phyloP scores from a whole-genome alignment of 37 sponge, comb jelly and placozoan genomes.

The Axinella damicornis region DNA sequence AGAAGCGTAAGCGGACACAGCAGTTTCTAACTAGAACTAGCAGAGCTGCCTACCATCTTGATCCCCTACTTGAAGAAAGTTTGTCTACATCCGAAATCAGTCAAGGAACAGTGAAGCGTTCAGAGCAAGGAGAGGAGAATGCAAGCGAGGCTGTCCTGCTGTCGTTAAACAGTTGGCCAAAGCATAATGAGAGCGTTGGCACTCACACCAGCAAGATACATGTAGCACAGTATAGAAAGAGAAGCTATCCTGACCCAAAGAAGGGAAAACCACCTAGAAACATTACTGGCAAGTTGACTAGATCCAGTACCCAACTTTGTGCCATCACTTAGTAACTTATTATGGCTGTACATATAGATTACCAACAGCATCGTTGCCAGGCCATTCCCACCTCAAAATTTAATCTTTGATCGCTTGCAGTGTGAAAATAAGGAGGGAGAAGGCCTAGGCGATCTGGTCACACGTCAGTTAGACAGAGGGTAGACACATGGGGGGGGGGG shows the following conservation, averaged over 20 bases:
- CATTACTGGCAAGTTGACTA: slow-evolving; percentile 13
- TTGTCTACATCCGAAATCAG: slow-evolving; percentile 1
- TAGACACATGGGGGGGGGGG: no score
- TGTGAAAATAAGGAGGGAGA: no score
- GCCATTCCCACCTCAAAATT: no score
- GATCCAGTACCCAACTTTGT: no score
- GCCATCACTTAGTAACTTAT: no score
- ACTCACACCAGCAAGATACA: slow-evolving; percentile 4
- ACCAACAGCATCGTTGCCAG: no score
- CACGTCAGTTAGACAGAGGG: no score
- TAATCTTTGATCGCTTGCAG: no score
- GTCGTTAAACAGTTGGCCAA: not conserved
- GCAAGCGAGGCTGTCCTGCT: slow-evolving; percentile 14
- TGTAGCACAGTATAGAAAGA: not conserved
- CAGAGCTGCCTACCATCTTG: slow-evolving; percentile 10
- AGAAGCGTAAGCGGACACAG: not conserved
- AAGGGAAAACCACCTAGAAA: slow-evolving; percentile 5
- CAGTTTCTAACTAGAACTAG: not conserved
- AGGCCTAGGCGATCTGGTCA: no score
- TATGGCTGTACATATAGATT: no score
- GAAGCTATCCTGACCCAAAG: slow-evolving; percentile 7
- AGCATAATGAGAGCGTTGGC: no score
- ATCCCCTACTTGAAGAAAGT: slow-evolving; percentile 7
- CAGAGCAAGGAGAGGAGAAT: not conserved
- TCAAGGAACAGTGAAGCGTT: not conserved